Evolutionary conservation across 2,888 invertebrate genomes (phyloP).

Genomic region (Muschampia plurimacula): DNA sequence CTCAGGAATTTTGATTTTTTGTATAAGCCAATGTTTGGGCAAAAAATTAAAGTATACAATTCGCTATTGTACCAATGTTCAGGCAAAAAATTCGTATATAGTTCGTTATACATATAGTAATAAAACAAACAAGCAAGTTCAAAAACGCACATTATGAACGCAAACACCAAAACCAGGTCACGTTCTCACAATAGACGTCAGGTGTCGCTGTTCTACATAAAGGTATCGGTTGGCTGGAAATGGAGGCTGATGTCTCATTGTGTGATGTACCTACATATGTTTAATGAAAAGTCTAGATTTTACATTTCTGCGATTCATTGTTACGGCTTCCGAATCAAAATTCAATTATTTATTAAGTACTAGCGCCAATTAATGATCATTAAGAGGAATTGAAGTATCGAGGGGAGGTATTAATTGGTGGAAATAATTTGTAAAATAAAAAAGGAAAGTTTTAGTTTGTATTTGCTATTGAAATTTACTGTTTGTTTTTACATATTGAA

Average conservation of each 20-base stretch:
- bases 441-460: neutral
- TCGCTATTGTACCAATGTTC: too few species aligned
- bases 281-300: neutral
- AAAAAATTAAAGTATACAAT: too few species aligned
- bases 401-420: neutral
- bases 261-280: neutral
- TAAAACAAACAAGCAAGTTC: neutral
- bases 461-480: too few species aligned
- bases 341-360: neutral
- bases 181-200: neutral
- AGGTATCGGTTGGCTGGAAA: slow-evolving; percentile 4
- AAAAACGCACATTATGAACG: slow-evolving; percentile 21
- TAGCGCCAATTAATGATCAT: neutral
- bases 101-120: too few species aligned
- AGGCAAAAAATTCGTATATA: too few species aligned
- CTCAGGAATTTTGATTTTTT: too few species aligned
- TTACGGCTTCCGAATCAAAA: neutral
- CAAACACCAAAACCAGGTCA: slow-evolving; percentile 13
- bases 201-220: neutral
- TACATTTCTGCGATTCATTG: slow-evolving; percentile 1
- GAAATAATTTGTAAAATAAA: neutral
- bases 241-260: neutral
- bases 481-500: too few species aligned
- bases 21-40: too few species aligned
- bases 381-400: neutral